Base-by-base conservation (phyloP, 2,797 vertebrate species). In the Oryzias sinensis region DNA sequence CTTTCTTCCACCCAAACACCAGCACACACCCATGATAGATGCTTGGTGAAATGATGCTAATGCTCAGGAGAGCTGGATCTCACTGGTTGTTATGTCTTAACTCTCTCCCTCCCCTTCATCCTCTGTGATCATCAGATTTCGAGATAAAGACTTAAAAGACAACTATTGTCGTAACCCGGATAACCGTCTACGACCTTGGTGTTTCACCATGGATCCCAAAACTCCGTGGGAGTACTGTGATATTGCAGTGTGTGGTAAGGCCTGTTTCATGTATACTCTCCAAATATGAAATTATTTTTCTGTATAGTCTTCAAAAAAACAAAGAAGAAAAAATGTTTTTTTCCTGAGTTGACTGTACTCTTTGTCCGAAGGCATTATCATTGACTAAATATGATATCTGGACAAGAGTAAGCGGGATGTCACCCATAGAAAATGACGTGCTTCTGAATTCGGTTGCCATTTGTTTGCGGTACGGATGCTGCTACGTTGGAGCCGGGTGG, bases 81-180 rank as follows among this genome's bases (percentile, higher is more conserved):
- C 62, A 72, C 24, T 49, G 46, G 43, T 78, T 79, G 58, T 74
- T 74, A 49, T 77, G 62, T 65, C 72, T 74, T 70, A 71, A 56
- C 37, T 53, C 40, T 62, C 53, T 55, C 52, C 52, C 54, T 22
- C 66, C 49, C 40, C 41, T 56, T 58, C 16, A 0, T 33, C 33
- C 9, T 37, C 33, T 37, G 2, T 37, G 9, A 37, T 37, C 33
- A 48, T 20, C 91, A 99, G 97, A 91, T 95, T 96, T 79, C 93
- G 92, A 15, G 91, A 94, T 88, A 97, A 94, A 88, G 94, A 94
- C 82, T 93, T 99, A 88, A 93, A 94, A 88, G 97, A 99, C 93
- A 99, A 98, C 94, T 98, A 96, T 85, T 99, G 97, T 76, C 96
- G 96, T 62, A 99, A 99, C 84, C 97, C 96, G 1, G 93, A 98